Base-by-base conservation (phyloP, 2,797 vertebrate genomes). In the Melanotaenia maccullochi region DNA sequence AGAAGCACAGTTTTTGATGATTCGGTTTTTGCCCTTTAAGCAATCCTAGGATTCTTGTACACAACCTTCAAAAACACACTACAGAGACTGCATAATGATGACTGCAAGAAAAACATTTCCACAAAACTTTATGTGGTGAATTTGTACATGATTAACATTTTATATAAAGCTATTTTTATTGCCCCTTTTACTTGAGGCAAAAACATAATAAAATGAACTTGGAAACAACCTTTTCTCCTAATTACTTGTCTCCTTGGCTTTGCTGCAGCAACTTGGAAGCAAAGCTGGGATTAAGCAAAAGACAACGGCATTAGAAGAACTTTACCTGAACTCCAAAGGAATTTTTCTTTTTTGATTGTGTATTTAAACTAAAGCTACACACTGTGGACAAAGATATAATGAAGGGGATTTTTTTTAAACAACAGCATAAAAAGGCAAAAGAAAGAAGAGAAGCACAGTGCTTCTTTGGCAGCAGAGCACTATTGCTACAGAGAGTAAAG, bases 401-500 rank as follows among this genome's bases (percentile, higher is more conserved):
- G 12, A 63, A 49, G 47, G 47, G 47, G 8, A n/a, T 3, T 28
- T 55, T 25, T 28, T 24, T 52, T 55, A 16, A 5, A 40, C 60
- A 42, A 44, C 49, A 49, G 16, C n/a, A 4, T 32, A 57, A 38
- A 28, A 22, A 35, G 44, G 2, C 13, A 40, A 56, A 32, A 65
- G 49, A 51, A 9, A 38, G 7, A 20, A 55, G 42, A 66, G n/a
- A 69, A 54, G 11, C 40, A 25, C 65, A 54, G 65, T 68, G 72
- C 68, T 82, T 75, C 58, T 74, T 77, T 65, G 65, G 64, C 60
- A 71, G 74, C 69, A 83, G 65, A 78, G 68, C 54, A 74, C 78
- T 54, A 16, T 60, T 20, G 60, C 75, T 80, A 81, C 71, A 84
- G 76, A 85, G 73, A 73, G 65, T 58, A 79, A 78, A 79, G 57